phyloP scores from a whole-genome alignment of 2,888 invertebrate species.

The Cryptocephalus primarius region DNA sequence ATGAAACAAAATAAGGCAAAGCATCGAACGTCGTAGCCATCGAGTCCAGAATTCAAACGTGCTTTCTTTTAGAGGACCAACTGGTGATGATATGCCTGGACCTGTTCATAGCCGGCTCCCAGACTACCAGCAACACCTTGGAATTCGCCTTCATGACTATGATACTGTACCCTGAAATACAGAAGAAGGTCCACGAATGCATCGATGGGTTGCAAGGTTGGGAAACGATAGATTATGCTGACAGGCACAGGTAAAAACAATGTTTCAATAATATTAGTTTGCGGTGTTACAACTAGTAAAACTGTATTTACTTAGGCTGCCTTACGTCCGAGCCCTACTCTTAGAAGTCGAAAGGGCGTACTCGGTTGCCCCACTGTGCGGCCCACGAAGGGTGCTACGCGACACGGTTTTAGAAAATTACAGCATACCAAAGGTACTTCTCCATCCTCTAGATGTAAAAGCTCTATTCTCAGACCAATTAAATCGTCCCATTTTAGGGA shows the following conservation, averaged over 20 bases:
- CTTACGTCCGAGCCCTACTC: constrained; percentile 45
- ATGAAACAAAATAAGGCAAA: too few species aligned
- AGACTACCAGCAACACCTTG: constrained; percentile 52
- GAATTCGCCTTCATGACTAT: constrained; percentile 51
- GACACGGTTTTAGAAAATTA: constrained; percentile 46
- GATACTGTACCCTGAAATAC: constrained; percentile 46
- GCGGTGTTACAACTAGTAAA: background rate
- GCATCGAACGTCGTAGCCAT: too few species aligned
- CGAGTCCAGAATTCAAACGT: too few species aligned
- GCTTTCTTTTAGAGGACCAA: constrained; percentile 46
- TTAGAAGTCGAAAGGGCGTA: constrained; percentile 41
- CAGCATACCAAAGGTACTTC: constrained; percentile 28
- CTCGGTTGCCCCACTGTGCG: constrained; percentile 37
- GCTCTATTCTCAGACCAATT: background rate
- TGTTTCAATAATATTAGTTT: background rate
- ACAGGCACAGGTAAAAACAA: constrained; percentile 37
- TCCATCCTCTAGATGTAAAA: background rate
- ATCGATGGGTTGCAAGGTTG: constrained; percentile 39
- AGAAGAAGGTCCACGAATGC: constrained; percentile 44
- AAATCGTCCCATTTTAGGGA: constrained; percentile 19
- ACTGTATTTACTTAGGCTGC: constrained; percentile 31
- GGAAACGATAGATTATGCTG: constrained; percentile 36
- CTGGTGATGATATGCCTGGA: constrained; percentile 54
- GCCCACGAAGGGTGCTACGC: constrained; percentile 42
- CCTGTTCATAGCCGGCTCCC: constrained; percentile 55